Evolutionary conservation across 2,797 vertebrate genomes (phyloP).

Genomic region (Trachops cirrhosus): DNA sequence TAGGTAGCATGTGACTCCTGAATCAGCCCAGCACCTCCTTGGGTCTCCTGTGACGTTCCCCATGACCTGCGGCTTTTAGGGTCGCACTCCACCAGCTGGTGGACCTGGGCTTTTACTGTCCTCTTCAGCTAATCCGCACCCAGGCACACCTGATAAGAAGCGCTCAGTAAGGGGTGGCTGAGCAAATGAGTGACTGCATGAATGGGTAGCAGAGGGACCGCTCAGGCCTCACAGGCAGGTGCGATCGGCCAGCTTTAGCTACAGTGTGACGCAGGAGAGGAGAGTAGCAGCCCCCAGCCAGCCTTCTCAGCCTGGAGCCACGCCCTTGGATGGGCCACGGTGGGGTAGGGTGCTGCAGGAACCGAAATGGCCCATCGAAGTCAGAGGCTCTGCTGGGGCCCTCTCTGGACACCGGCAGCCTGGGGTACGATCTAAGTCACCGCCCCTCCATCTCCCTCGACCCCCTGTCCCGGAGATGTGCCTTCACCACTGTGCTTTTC

Average conservation of each 20-base stretch:
- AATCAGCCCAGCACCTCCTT: neutral
- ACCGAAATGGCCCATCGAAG: fast-evolving
- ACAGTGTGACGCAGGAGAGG: neutral
- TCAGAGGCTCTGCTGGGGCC: neutral
- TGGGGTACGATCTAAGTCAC: neutral
- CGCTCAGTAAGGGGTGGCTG: neutral
- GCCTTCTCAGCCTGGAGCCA: neutral
- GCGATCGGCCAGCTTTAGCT: neutral
- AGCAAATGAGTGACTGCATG: neutral
- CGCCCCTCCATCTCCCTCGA: fast-evolving
- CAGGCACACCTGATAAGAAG: no score
- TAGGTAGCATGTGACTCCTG: neutral
- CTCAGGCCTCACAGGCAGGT: neutral
- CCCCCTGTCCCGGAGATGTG: neutral
- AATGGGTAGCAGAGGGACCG: neutral
- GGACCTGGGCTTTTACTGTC: neutral
- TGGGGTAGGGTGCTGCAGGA: neutral
- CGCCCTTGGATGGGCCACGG: neutral
- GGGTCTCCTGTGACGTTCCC: neutral
- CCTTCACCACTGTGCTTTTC: slow-evolving; percentile 6
- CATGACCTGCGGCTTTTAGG: neutral
- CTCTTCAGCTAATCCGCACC: neutral
- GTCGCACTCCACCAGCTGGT: neutral
- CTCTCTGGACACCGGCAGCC: fast-evolving
- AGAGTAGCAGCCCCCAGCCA: neutral